Evolutionary conservation across 2,113 vertebrate genomes (phyloP).

Genomic region (Calyptomena viridis): DNA sequence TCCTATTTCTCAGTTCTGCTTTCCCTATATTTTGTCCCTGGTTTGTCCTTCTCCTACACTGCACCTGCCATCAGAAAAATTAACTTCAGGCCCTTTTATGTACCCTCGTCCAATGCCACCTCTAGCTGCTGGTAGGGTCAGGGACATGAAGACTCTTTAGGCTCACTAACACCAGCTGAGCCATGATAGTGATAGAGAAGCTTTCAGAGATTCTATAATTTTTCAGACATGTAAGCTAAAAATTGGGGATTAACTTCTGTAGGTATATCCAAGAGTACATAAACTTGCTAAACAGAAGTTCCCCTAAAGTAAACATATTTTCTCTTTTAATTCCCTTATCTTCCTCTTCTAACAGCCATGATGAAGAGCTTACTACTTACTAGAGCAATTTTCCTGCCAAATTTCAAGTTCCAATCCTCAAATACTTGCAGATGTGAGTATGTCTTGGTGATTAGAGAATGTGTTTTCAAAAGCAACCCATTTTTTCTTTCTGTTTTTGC

Average conservation of each 20-base stretch:
- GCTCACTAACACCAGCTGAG: not conserved
- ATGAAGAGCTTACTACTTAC: not conserved
- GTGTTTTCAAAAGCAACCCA: not conserved
- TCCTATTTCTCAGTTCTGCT: not conserved
- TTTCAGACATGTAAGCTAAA: not conserved
- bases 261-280: not conserved
- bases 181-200: not conserved
- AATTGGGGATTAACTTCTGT: not conserved
- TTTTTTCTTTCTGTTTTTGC: not conserved
- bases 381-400: not conserved
- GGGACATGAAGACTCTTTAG: not conserved
- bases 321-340: not conserved
- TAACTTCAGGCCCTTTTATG: not conserved
- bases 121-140: not conserved
- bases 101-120: not conserved
- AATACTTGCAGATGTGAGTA: not conserved
- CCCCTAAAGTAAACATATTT: not conserved
- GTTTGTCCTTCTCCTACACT: not conserved
- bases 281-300: not conserved
- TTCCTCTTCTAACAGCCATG: not conserved
- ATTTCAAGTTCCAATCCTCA: not conserved
- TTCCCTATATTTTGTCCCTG: not conserved
- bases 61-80: not conserved
- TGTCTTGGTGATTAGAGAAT: not conserved
- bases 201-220: not conserved